Base-by-base conservation (phyloP, 2,888 invertebrate species). In the Amiota mariae region DNA sequence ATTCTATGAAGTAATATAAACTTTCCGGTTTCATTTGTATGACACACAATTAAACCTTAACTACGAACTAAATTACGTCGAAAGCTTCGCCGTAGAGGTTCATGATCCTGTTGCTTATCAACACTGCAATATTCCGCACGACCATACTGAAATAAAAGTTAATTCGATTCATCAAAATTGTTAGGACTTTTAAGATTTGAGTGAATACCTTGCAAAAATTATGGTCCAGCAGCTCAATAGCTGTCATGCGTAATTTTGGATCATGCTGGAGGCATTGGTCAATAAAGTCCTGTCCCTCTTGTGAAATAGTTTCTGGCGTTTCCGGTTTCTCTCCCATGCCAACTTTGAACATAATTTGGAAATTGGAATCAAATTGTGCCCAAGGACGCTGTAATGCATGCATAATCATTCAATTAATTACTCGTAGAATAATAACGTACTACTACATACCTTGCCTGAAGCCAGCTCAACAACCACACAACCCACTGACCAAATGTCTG, bases 401-500 rank as follows among this genome's bases (percentile, higher is more conserved):
- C 6, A 1, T 36, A 59, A 59, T n/a, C 36, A 36, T 36, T 36
- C 6, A 36, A 36, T 36, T 36, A 36, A 36, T 36, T 36, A 6
- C 36, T 36, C 36, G 0, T 24, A n/a, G 57, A 47, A 59, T 11
- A 10, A 15, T 18, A 70, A 59, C 15, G 49, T 11, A 24, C n/a
- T 18, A 20, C 6, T n/a, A 72, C 78, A 78, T 78, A 96, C 96
- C 93, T 96, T 95, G 80, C 98, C 98, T 13, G 96, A 95, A 24
- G 95, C 94, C 98, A 98, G 98, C 91, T 98, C 98, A 0, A 98
- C 94, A 77, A 98, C 95, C 72, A 97, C 97, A 91, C 98, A 98
- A 54, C 98, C 98, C 63, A 97, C 92, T 49, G 97, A 97, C 98
- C 98, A 98, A 87, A 98, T 94, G 91, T 98, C 98, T 3, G 97